phyloP scores from a whole-genome alignment of 2,888 invertebrate species.

The Epistrophella euchroma region DNA sequence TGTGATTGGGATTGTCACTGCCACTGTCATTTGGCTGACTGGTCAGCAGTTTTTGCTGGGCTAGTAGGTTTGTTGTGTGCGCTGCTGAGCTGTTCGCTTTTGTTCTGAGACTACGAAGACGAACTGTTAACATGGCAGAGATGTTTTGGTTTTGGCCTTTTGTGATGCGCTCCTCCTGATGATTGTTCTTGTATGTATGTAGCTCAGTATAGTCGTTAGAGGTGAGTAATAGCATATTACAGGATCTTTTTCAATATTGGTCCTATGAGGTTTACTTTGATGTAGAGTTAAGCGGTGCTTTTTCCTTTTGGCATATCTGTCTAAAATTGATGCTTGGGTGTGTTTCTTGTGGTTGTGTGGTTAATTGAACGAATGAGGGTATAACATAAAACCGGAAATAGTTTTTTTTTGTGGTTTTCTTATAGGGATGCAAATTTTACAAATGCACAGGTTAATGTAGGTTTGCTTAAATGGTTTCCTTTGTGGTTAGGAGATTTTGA shows the following conservation, averaged over 20 bases:
- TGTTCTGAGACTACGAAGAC: constrained; percentile 37
- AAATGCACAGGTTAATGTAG: background rate
- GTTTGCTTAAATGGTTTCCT: background rate
- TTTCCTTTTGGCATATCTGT: constrained; percentile 17
- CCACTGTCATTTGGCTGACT: constrained; percentile 30
- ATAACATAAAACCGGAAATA: background rate
- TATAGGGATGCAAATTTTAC: background rate
- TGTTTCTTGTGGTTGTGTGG: constrained; percentile 19
- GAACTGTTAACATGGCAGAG: constrained; percentile 60
- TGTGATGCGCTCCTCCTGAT: constrained; percentile 22
- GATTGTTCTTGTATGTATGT: constrained; percentile 4
- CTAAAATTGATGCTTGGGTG: constrained; percentile 12
- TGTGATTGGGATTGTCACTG: constrained; percentile 57
- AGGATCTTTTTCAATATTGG: constrained; percentile 20
- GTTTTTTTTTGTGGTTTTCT: constrained; percentile 1
- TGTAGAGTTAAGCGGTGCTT: background rate
- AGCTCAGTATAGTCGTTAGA: background rate
- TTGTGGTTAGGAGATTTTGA: background rate
- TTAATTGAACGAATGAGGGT: constrained; percentile 21
- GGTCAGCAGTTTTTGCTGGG: constrained; percentile 19
- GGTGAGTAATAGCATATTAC: constrained; percentile 56
- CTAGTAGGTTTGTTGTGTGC: constrained; percentile 58
- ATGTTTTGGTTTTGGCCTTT: constrained; percentile 61
- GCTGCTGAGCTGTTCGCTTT: constrained; percentile 40
- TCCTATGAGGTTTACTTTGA: background rate